Base-by-base conservation (phyloP, 2,113 vertebrate species). In the Dipodomys ordii region DNA sequence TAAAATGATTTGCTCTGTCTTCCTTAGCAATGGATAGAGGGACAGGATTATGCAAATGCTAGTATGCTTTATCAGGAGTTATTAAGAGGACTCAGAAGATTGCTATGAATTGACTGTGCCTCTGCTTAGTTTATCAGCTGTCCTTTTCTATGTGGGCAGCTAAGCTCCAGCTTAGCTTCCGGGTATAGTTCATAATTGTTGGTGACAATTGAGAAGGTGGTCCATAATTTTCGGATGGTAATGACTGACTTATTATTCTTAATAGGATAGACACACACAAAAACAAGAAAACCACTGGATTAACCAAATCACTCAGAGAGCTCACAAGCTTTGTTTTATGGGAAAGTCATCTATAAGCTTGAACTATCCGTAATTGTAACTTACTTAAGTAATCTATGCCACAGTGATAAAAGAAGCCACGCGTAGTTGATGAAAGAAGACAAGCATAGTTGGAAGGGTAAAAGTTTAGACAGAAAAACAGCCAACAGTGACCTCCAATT, bases 181-280 rank as follows among this genome's bases (percentile, higher is more conserved):
- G 88, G 68, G 15, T 53, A 7, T n/a, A 0, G 65, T 39, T 92
- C 13, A 0, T 80, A 6, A 67, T 35, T 57, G 64, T 76, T 4
- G 92, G 76, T 77, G 77, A 73, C 46, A 8, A 77, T 93, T 46
- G 83, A 20, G 69, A 93, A 90, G 69, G 27, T 39, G 27, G 65
- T 86, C 44, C 64, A 7, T 80, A n/a, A 84, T 90, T 93, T 91
- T 19, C 60, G 87, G 46, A 35, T 77, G n/a, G 73, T 79, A 30
- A 67, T 79, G 53, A 94, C 85, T 79, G 53, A 94, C 85, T 23
- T 76, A 64, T 53, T 74, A n/a, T 84, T 73, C 23, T 73, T 65
- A 39, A 60, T 39, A 68, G 78, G 65, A 27, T 67, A 3, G 19
- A 8, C 32, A 79, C 82, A 79, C 4, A 4, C 19, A 7, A 19